Percentiles rank a stretch among this genome's conserved stretches.
phyloP scores from a whole-genome alignment of 2,797 vertebrate genomes.

The Octomys mimax region DNA sequence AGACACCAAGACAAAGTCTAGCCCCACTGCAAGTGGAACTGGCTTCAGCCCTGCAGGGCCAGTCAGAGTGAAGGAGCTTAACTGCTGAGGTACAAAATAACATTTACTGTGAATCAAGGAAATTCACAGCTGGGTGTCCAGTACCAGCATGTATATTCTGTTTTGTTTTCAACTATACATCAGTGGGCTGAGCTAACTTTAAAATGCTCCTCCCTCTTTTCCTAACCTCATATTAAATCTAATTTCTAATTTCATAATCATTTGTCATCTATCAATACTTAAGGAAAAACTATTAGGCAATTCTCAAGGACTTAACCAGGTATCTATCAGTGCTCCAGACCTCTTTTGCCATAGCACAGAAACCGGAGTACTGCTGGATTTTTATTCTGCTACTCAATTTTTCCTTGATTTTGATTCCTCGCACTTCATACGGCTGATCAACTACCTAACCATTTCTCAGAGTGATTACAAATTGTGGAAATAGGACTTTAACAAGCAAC shows the following conservation, averaged over 20 bases:
- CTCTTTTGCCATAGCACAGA: background rate
- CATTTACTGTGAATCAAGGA: background rate
- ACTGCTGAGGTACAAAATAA: background rate
- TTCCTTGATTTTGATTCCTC: background rate
- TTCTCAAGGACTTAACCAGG: background rate
- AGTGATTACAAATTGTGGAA: background rate
- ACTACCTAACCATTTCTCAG: conserved; percentile 40
- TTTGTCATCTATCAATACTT: conserved; percentile 12
- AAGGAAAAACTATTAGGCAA: background rate
- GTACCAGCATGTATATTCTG: background rate
- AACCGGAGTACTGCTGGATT: background rate
- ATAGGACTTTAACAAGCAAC: conserved; percentile 34
- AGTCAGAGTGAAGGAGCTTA: background rate
- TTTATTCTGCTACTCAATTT: conserved; percentile 5
- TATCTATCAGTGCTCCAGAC: background rate
- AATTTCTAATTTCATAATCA: conserved; percentile 13
- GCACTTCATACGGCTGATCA: conserved; percentile 17
- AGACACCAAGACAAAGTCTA: conserved; percentile 1
- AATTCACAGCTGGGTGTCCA: background rate
- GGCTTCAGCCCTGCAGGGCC: background rate
- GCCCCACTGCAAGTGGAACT: background rate
- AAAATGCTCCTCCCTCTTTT: background rate
- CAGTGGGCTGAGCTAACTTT: background rate
- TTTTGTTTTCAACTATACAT: background rate
- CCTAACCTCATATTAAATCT: conserved; percentile 8